Evolutionary conservation across 53 echinoderm and acorn worm genomes (phyloP), one percentile per base, ranked within the genome.

Genomic region (Echinometra lucunter): DNA sequence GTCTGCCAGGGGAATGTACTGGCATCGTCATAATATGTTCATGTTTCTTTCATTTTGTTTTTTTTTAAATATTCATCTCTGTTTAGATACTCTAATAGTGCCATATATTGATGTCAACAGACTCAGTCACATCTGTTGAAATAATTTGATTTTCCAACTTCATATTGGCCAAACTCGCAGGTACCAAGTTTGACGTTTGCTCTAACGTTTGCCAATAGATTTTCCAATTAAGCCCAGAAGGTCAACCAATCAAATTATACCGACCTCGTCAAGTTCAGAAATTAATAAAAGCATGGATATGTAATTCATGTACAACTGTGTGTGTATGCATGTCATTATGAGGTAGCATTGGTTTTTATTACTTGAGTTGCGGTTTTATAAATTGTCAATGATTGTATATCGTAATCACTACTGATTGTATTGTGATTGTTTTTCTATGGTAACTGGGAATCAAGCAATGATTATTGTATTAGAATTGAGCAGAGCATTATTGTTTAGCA

Each of bases 171-270:
- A n/a, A 16, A 85, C 49, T 85, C 85, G n/a, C 2, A n/a, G n/a
- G 47, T n/a, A 83, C 45, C 45, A 85, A 85, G 53, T 85, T 47
- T 49, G 85, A 85, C 49, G 85, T 85, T 85, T 81, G 19, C 19
- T 44, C 17, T 38, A 42, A 42, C 44, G 44, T 81, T 81, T 81
- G 44, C 81, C 21, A 42, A 81, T 81, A 85, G 85, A 85, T 85
- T 85, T 85, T 85, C 85, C 85, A 85, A 85, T 85, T 85, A 49
- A 85, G 15, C 30, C 47, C n/a, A 3, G 85, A 85, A 85, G 85
- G 85, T 15, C 85, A 85, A 85, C 28, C 85, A 85, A 85, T 85
- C 49, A 85, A 47, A 85, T 85, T 85, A 85, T n/a, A 49, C n/a
- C 30, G 11, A 30, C 53, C 47, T 85, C 85, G 49, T 85, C 49